phyloP scores from a whole-genome alignment of 53 echinoderm and acorn worm species.

The Temnopleurus reevesii region DNA sequence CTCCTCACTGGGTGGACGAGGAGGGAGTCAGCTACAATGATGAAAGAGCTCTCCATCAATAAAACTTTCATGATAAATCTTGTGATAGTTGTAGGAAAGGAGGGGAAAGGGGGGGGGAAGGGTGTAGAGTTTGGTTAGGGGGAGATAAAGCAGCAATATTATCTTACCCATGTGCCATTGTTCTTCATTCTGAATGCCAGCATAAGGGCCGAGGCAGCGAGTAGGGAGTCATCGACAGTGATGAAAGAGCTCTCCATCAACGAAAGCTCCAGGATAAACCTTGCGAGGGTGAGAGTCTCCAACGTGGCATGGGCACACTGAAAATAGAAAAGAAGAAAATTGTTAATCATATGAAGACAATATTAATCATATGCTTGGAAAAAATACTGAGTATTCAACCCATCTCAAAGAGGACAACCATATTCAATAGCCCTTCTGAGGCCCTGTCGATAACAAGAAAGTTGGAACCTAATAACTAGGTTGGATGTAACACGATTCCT shows the following conservation, averaged over 20 bases:
- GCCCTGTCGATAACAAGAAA: too few relatives aligned
- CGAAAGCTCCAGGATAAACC: conserved; percentile 85
- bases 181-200: conserved; percentile 93
- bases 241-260: conserved; percentile 85
- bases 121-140: too few relatives aligned
- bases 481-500: too few relatives aligned
- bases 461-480: too few relatives aligned
- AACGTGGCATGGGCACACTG: conserved; percentile 91
- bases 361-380: not conserved
- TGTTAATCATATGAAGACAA: not conserved
- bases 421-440: too few relatives aligned
- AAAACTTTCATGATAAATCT: conserved; percentile 84
- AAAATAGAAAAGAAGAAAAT: not conserved
- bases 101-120: too few relatives aligned
- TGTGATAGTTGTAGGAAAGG: too few relatives aligned
- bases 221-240: conserved; percentile 72
- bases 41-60: conserved; percentile 80
- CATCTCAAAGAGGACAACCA: too few relatives aligned
- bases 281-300: conserved; percentile 91
- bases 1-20: conserved; percentile 74
- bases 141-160: too few relatives aligned
- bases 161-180: conserved; percentile 87
- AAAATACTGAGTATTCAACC: not conserved
- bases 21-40: conserved; percentile 79
- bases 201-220: conserved; percentile 78